A percentile compares a stretch with the other conserved stretches of the same genome.
phyloP scores from a whole-genome alignment of 2,113 vertebrate species.

The Melanocharis versteri region DNA sequence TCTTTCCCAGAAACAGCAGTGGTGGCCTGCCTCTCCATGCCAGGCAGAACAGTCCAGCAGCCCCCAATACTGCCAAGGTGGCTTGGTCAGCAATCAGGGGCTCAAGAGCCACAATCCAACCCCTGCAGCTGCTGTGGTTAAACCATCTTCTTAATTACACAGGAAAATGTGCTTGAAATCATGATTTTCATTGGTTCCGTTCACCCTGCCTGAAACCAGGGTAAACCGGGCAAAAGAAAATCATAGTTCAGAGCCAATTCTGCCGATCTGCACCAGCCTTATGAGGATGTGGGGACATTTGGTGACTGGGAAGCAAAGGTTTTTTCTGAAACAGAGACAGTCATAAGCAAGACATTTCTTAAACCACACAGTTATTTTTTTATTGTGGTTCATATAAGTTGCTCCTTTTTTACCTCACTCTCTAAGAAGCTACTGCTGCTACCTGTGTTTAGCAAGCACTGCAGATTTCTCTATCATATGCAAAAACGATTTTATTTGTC shows the following conservation, averaged over 20 bases:
- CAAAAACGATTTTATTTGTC: neutral
- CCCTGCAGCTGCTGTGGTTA: neutral
- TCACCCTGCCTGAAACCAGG: neutral
- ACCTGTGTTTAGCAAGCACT: neutral
- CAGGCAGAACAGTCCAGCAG: neutral
- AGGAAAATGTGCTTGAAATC: conserved; percentile 25
- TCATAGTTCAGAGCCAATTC: neutral
- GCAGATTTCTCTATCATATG: neutral
- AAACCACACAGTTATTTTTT: neutral
- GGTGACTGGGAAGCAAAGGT: neutral
- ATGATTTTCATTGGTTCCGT: neutral
- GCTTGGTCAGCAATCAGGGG: neutral
- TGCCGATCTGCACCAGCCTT: neutral
- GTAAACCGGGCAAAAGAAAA: neutral
- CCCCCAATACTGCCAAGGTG: neutral
- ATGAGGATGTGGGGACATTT: neutral
- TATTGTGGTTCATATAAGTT: neutral
- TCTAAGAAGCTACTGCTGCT: neutral
- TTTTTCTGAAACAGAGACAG: neutral
- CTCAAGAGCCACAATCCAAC: neutral
- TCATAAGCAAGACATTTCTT: neutral
- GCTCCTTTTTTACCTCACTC: neutral
- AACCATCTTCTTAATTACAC: neutral
- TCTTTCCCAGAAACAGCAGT: neutral
- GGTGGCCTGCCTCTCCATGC: neutral